phyloP scores from a whole-genome alignment of 2,888 invertebrate species.

The Nephrotoma guestfalica region DNA sequence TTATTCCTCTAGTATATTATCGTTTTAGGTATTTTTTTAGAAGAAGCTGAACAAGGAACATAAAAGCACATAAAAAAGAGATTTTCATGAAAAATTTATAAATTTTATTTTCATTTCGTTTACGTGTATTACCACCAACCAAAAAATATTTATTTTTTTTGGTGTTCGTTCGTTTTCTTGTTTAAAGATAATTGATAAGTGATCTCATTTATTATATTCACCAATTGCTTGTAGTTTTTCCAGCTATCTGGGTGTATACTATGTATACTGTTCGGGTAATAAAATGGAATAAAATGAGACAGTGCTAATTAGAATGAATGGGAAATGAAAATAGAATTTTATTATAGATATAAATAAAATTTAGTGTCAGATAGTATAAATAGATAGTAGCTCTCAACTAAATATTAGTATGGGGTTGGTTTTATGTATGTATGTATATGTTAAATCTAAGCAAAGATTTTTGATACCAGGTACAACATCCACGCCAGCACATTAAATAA shows the following conservation, averaged over 20 bases:
- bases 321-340: background rate
- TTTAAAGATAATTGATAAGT: background rate
- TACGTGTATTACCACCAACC: background rate
- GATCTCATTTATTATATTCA: background rate
- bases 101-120: background rate
- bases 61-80: background rate
- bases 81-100: background rate
- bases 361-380: background rate
- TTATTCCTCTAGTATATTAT: background rate
- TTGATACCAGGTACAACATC: background rate
- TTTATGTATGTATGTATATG: background rate
- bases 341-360: background rate
- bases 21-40: background rate
- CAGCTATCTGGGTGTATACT: background rate
- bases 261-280: background rate
- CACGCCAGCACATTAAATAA: background rate
- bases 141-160: background rate
- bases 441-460: background rate
- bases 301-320: slow-evolving; percentile 5
- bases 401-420: background rate
- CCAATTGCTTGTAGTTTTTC: background rate
- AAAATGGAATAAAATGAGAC: slow-evolving; percentile 2
- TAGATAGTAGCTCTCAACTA: background rate
- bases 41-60: background rate
- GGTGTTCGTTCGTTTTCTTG: background rate